Percentiles rank a stretch among this genome's conserved stretches.
Evolutionary conservation across 2,888 invertebrate species (phyloP).

Genomic region (Embidobia sp.): DNA sequence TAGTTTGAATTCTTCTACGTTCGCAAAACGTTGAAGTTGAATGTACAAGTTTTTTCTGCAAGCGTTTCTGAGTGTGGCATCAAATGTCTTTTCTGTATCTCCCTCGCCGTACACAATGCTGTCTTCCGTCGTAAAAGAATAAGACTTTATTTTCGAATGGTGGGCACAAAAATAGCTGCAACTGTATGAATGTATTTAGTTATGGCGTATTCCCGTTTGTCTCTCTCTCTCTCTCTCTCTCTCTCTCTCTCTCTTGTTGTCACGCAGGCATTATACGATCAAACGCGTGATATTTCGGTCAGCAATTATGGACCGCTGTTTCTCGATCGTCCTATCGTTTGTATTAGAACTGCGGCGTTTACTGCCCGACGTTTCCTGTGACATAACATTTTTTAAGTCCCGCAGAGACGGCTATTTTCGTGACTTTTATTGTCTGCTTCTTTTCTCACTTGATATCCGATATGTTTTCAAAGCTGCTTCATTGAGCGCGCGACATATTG

Average conservation of each 20-base stretch:
- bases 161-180: slow-evolving; percentile 53
- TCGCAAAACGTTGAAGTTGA: background rate
- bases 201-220: slow-evolving; percentile 68
- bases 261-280: slow-evolving; percentile 72
- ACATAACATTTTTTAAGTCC: slow-evolving; percentile 59
- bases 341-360: slow-evolving; percentile 61
- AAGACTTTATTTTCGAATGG: slow-evolving; percentile 57
- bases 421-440: slow-evolving; percentile 56
- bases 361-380: slow-evolving; percentile 66
- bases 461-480: slow-evolving; percentile 40
- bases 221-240: too few species aligned
- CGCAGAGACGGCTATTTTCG: slow-evolving; percentile 54
- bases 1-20: too few species aligned
- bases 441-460: slow-evolving; percentile 39
- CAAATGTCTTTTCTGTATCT: too few species aligned
- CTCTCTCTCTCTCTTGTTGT: slow-evolving; percentile 73
- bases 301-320: slow-evolving; percentile 51
- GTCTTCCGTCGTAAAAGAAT: slow-evolving; percentile 40
- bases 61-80: too few species aligned
- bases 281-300: slow-evolving; percentile 75
- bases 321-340: slow-evolving; percentile 54
- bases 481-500: slow-evolving; percentile 13
- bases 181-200: slow-evolving; percentile 71
- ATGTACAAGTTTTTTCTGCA: too few species aligned
- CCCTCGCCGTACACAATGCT: slow-evolving; percentile 35